Conservation (phyloP, 2,797 vertebrate species). For the Danio choprae region DNA sequence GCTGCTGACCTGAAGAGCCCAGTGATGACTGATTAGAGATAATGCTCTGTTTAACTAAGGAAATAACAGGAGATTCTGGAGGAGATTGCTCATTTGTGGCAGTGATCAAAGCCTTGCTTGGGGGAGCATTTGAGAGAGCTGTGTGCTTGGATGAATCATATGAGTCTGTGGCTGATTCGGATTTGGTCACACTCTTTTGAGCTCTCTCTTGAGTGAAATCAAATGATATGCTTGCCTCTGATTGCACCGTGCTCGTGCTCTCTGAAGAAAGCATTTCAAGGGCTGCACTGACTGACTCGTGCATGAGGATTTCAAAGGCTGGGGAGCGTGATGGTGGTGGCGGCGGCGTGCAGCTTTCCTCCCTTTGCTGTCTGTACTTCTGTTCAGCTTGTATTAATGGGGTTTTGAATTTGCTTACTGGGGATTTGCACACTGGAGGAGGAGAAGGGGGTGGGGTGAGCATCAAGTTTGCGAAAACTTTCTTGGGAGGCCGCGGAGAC, state of each 20-base stretch:
- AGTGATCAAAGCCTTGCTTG: slow-evolving; percentile 63
- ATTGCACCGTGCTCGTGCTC: slow-evolving; percentile 60
- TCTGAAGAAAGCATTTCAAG: slow-evolving; percentile 73
- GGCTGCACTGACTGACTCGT: slow-evolving; percentile 71
- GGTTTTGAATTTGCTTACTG: slow-evolving; percentile 87
- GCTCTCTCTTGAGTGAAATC: slow-evolving; percentile 62
- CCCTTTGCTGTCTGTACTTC: slow-evolving; percentile 82
- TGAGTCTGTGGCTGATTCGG: slow-evolving; percentile 63
- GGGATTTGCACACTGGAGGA: slow-evolving; percentile 73
- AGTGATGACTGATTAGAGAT: slow-evolving; percentile 73
- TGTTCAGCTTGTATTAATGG: slow-evolving; percentile 92
- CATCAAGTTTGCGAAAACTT: slow-evolving; percentile 74
- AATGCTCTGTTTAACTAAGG: slow-evolving; percentile 68
- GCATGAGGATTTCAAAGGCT: slow-evolving; percentile 65
- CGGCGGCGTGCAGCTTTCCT: slow-evolving; percentile 75
- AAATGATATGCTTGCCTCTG: slow-evolving; percentile 61
- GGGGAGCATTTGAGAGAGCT: slow-evolving; percentile 58
- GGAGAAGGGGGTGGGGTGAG: slow-evolving; percentile 83
- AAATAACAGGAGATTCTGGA: slow-evolving; percentile 60
- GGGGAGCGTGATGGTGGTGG: slow-evolving; percentile 63
- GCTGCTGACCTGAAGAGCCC: slow-evolving; percentile 69
- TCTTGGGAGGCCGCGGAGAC: slow-evolving; percentile 72
- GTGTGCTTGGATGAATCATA: slow-evolving; percentile 65
- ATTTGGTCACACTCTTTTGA: slow-evolving; percentile 62
- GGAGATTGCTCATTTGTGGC: slow-evolving; percentile 64